Evolutionary conservation across 2,113 vertebrate species (phyloP), one percentile per base, ranked within the genome.

Genomic region (Atherinomorus stipes): DNA sequence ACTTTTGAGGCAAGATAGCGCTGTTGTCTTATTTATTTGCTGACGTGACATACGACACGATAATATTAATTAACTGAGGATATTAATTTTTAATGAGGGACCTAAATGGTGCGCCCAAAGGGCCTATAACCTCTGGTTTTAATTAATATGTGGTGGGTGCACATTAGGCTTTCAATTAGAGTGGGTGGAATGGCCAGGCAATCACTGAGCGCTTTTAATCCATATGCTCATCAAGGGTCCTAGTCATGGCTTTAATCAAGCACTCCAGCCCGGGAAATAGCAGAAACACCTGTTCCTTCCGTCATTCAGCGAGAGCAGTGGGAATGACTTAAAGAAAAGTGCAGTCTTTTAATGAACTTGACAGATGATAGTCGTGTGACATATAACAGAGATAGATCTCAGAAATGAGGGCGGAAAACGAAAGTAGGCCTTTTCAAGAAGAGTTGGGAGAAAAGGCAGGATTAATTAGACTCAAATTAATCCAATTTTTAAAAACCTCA

Each of bases 61-160:
- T 91, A 93, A 90, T 91, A 93, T 92, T 92, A 93, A 92, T 93
- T 92, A 93, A 93, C 88, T 88, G 85, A 91, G 89, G 89, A 90
- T 93, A 93, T 94, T 92, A 91, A 93, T 93, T 93, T 93, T 93
- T 93, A 93, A 94, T 94, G 90, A 93, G 89, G 89, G 79, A 85
- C 90, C 88, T 93, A 93, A 93, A 94, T 91, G 91, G 91, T 89
- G 77, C 26, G 71, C 88, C 92, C 89, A 88, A 86, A 83, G 90
- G 91, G 90, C 89, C 90, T 93, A 89, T 93, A 92, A 93, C 93
- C 92, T 91, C 90, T 91, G 88, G 80, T 91, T 94, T 94, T 93
- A 94, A 94, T 94, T 93, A 94, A 94, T 93, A 93, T 92, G 90
- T 84, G 82, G 81, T 91, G 85, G 85, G 87, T 85, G 89, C 89